Conservation (phyloP, 2,888 invertebrate species). For the Torymus tubicola region DNA sequence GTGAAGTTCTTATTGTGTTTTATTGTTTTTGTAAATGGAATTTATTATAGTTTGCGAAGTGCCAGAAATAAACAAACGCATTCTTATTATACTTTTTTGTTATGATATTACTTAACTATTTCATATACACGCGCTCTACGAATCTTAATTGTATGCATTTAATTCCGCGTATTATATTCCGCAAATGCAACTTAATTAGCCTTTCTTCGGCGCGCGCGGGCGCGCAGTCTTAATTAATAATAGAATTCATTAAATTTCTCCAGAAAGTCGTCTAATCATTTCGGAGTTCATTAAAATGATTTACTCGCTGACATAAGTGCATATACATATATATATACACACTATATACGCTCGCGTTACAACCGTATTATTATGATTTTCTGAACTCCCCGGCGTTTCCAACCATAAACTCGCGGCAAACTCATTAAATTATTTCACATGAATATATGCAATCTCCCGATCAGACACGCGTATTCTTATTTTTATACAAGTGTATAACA, state of each 20-base stretch:
- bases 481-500: not conserved
- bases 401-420: conserved; percentile 23
- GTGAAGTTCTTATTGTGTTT: no score
- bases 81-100: no score
- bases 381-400: conserved; percentile 34
- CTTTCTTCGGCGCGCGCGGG: no score
- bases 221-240: conserved; percentile 20
- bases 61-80: no score
- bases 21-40: no score
- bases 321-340: not conserved
- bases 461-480: not conserved
- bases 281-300: conserved; percentile 54
- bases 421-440: conserved; percentile 53
- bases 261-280: conserved; percentile 38
- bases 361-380: conserved; percentile 26
- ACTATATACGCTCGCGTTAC: conserved; percentile 1
- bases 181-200: no score
- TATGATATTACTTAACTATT: no score
- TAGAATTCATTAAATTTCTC: conserved; percentile 31
- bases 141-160: no score
- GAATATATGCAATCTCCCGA: conserved; percentile 49
- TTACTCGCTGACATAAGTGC: conserved; percentile 44
- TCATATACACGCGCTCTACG: no score
- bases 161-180: no score
- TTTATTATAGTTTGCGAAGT: no score